Percentiles rank a stretch among this genome's conserved stretches.
Conservation (phyloP, 2,797 vertebrate genomes). For the Carapus acus region DNA sequence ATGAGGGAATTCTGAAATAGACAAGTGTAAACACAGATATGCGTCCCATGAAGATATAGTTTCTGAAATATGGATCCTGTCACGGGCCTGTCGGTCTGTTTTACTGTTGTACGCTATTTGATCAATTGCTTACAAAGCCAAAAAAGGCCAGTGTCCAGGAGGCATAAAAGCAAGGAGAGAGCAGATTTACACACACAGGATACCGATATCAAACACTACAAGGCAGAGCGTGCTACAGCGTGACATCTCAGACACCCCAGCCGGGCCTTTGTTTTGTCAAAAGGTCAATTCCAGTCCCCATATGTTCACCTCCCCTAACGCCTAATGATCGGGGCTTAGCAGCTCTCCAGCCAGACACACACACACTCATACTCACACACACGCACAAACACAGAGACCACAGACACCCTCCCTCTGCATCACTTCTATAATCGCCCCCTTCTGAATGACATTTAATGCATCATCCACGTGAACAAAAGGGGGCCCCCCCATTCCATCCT, state of each 20-base stretch:
- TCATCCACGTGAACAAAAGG: slow-evolving; percentile 47
- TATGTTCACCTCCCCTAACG: slow-evolving; percentile 63
- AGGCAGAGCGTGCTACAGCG: slow-evolving; percentile 50
- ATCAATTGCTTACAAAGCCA: slow-evolving; percentile 33
- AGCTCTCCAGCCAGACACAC: slow-evolving; percentile 28
- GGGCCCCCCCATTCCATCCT: slow-evolving; percentile 13
- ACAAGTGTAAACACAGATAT: background rate
- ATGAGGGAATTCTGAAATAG: too few relatives aligned
- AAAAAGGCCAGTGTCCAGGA: slow-evolving; percentile 26
- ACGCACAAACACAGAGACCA: too few relatives aligned
- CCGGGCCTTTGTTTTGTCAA: slow-evolving; percentile 59
- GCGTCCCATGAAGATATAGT: slow-evolving; percentile 25
- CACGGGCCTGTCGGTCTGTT: background rate
- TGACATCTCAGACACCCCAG: slow-evolving; percentile 46
- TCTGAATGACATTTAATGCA: slow-evolving; percentile 59
- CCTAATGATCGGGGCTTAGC: slow-evolving; percentile 65
- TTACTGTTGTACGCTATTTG: slow-evolving; percentile 15
- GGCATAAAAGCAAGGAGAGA: slow-evolving; percentile 36
- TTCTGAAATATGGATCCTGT: slow-evolving; percentile 21
- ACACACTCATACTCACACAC: slow-evolving; percentile 4
- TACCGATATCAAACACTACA: slow-evolving; percentile 59
- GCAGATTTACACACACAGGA: slow-evolving; percentile 33
- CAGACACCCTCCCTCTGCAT: slow-evolving; percentile 39
- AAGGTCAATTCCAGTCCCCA: slow-evolving; percentile 63
- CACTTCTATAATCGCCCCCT: slow-evolving; percentile 57